Evolutionary conservation across 2,113 vertebrate genomes (phyloP).

Genomic region (Tinamus guttatus): DNA sequence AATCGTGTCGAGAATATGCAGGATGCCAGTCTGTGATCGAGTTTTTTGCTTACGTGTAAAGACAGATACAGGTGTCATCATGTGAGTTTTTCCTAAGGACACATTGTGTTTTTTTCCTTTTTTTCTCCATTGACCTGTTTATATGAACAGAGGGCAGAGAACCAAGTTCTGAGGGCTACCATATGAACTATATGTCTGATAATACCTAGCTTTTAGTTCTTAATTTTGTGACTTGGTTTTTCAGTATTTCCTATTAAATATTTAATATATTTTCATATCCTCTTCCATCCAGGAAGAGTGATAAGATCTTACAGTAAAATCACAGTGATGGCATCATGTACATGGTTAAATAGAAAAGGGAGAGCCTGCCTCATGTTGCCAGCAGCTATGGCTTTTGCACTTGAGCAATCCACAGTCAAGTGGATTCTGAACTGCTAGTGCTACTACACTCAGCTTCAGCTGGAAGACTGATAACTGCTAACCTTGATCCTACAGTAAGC

Average conservation of each 20-base stretch:
- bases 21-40: neutral
- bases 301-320: neutral
- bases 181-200: neutral
- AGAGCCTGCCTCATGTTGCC: neutral
- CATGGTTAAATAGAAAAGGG: neutral
- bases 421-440: neutral
- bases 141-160: neutral
- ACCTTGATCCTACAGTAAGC: neutral
- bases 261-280: neutral
- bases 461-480: neutral
- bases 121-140: neutral
- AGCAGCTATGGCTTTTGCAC: neutral
- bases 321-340: neutral
- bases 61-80: neutral
- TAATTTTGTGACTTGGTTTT: neutral
- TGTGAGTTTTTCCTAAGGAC: neutral
- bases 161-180: fast-evolving
- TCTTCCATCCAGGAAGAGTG: neutral
- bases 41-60: neutral
- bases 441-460: neutral
- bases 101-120: neutral
- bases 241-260: neutral
- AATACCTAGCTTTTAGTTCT: neutral
- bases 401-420: neutral
- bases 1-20: neutral